phyloP scores from a whole-genome alignment of 2,797 vertebrate genomes.

The Sandelia bainsii region DNA sequence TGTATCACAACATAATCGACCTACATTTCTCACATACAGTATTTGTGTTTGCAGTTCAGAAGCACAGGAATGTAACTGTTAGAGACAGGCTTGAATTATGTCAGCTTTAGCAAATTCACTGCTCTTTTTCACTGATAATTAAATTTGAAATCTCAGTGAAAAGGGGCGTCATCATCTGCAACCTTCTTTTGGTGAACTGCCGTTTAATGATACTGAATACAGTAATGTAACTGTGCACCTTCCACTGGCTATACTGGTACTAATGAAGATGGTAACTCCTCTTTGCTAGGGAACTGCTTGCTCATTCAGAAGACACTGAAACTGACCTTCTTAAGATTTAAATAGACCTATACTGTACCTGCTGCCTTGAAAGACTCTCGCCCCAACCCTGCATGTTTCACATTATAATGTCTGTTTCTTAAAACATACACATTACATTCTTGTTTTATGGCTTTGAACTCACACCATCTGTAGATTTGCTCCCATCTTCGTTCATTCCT shows the following conservation, averaged over 20 bases:
- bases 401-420: not conserved
- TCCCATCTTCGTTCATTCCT: too few relatives aligned
- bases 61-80: too few relatives aligned
- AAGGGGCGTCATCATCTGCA: too few relatives aligned
- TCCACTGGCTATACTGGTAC: too few relatives aligned
- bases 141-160: too few relatives aligned
- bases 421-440: not conserved
- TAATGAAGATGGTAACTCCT: not conserved
- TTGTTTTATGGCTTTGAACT: slow-evolving; percentile 5
- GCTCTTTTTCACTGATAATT: not conserved
- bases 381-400: not conserved
- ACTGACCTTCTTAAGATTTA: slow-evolving; percentile 2
- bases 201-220: not conserved
- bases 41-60: too few relatives aligned
- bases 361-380: not conserved
- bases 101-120: not conserved
- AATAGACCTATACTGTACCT: not conserved
- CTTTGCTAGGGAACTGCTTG: not conserved
- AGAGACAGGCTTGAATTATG: too few relatives aligned
- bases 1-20: too few relatives aligned
- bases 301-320: not conserved
- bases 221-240: not conserved
- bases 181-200: not conserved
- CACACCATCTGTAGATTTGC: too few relatives aligned
- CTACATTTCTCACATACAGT: too few relatives aligned